Conservation (phyloP, 2,888 invertebrate species). For the Smittia sp. region DNA sequence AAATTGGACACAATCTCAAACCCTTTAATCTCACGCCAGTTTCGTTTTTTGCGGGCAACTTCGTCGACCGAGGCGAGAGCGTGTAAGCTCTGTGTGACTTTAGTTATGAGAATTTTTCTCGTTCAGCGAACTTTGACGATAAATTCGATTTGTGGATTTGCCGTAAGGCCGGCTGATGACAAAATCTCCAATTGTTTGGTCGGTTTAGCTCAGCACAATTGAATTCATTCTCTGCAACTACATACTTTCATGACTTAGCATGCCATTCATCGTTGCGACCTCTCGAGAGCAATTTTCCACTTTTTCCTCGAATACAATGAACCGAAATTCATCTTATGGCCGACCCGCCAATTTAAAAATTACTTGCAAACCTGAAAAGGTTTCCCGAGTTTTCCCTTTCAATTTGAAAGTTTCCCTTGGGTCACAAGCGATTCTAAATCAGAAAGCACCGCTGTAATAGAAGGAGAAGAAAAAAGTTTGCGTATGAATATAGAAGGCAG, state of each 20-base stretch:
- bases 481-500: no score
- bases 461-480: no score
- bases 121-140: not conserved
- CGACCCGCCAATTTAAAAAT: not conserved
- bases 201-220: not conserved
- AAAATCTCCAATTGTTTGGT: constrained; percentile 5
- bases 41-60: not conserved
- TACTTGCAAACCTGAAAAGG: no score
- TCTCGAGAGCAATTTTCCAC: no score
- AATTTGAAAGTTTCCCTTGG: no score
- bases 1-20: constrained; percentile 21
- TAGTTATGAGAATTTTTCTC: constrained; percentile 1
- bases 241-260: no score
- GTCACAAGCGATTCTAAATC: no score
- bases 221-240: no score
- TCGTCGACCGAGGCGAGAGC: not conserved
- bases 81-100: not conserved
- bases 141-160: not conserved
- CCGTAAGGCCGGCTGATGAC: not conserved
- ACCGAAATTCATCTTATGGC: not conserved
- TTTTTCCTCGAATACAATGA: no score
- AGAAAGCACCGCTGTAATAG: no score
- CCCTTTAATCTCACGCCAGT: constrained; percentile 15
- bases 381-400: no score
- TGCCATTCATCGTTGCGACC: no score